A percentile compares a stretch with the other conserved stretches of the same genome.
phyloP scores from a whole-genome alignment of 92 coral and sea anemone species.

The Galaxea fascicularis region DNA sequence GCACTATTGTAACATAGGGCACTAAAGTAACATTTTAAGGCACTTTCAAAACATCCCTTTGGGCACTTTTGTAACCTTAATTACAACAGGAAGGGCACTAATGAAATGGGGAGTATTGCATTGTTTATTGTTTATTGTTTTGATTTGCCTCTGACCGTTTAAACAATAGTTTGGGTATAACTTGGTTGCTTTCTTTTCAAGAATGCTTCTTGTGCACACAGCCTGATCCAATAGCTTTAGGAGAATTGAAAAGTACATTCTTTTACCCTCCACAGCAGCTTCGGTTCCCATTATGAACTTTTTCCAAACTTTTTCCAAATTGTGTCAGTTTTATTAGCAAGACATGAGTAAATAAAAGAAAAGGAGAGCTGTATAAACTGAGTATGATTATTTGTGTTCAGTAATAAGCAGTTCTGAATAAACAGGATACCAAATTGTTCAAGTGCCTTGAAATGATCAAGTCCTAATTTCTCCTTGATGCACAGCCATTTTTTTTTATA shows the following conservation, averaged over 20 bases:
- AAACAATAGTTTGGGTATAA: conserved; percentile 38
- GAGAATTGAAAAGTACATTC: conserved; percentile 37
- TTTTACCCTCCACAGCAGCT: conserved; percentile 39
- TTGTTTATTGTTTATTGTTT: conserved; percentile 38
- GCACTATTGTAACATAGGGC: conserved; percentile 1
- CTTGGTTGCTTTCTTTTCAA: conserved; percentile 38
- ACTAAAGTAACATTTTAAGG: neutral
- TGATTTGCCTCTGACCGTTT: conserved; percentile 36
- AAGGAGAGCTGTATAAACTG: conserved; percentile 37
- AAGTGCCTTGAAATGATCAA: conserved; percentile 42
- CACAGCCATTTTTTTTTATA: too few species aligned
- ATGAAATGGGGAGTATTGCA: conserved; percentile 37
- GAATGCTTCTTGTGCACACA: conserved; percentile 38
- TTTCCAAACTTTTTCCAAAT: conserved; percentile 25
- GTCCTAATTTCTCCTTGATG: conserved; percentile 38
- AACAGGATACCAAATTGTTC: conserved; percentile 41
- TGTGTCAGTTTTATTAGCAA: conserved; percentile 30
- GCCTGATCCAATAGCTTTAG: conserved; percentile 42
- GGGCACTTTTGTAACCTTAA: conserved; percentile 37
- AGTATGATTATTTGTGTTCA: conserved; percentile 37
- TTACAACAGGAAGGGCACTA: conserved; percentile 42
- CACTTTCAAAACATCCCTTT: conserved; percentile 7
- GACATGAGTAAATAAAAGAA: conserved; percentile 29
- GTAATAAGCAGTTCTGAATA: conserved; percentile 30
- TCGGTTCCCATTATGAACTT: conserved; percentile 32